phyloP scores from a whole-genome alignment of 2,888 invertebrate genomes.

The Nephrotoma flavescens region DNA sequence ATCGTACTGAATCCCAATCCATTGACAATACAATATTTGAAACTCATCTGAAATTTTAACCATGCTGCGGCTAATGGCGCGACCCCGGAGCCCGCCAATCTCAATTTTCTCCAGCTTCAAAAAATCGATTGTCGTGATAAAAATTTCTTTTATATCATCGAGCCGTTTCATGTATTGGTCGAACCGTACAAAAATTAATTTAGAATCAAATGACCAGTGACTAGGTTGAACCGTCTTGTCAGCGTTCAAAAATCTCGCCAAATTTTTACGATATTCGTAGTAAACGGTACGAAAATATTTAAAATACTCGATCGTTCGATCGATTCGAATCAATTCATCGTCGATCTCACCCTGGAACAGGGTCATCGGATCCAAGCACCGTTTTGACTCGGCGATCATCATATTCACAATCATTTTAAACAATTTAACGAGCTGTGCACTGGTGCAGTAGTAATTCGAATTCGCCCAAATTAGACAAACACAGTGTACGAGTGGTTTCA shows the following conservation, averaged over 20 bases:
- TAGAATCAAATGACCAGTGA: conserved; percentile 58
- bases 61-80: conserved; percentile 39
- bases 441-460: conserved; percentile 59
- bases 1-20: conserved; percentile 49
- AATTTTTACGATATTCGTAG: not conserved
- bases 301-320: conserved; percentile 34
- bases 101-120: conserved; percentile 75
- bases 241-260: conserved; percentile 10
- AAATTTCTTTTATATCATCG: conserved; percentile 48
- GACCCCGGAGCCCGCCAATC: conserved; percentile 53
- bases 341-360: conserved; percentile 79
- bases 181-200: conserved; percentile 53
- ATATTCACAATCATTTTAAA: conserved; percentile 68
- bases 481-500: conserved; percentile 61
- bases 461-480: conserved; percentile 76
- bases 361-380: conserved; percentile 60
- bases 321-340: conserved; percentile 49
- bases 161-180: conserved; percentile 48
- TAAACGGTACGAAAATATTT: conserved; percentile 40
- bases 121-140: conserved; percentile 67
- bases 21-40: conserved; percentile 20
- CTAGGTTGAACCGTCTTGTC: conserved; percentile 16
- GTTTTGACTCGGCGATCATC: conserved; percentile 57
- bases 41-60: conserved; percentile 21
- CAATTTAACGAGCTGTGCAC: conserved; percentile 50